phyloP scores from a whole-genome alignment of 2,113 vertebrate genomes.

The Tenebrosternarchus preto region DNA sequence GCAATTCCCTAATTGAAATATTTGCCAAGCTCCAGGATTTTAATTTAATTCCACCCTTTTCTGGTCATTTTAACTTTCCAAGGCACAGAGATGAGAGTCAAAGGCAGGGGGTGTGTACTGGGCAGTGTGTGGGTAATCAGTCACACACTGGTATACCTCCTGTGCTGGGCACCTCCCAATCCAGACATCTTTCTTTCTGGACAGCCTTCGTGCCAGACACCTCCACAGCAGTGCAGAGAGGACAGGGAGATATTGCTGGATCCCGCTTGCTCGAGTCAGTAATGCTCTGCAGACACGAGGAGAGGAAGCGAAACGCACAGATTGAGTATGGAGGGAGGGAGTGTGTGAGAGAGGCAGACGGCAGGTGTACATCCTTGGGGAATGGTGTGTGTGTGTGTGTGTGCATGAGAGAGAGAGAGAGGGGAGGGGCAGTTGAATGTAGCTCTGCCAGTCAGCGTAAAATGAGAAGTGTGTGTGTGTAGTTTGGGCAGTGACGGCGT shows the following conservation, averaged over 20 bases:
- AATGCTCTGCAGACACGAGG: conserved; percentile 3
- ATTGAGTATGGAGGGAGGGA: conserved; percentile 31
- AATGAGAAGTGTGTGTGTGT: conserved; percentile 40
- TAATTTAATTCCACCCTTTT: neutral
- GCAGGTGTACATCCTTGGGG: conserved; percentile 15
- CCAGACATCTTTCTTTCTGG: too few species aligned
- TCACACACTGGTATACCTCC: conserved; percentile 14
- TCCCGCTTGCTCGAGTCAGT: neutral
- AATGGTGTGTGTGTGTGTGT: neutral
- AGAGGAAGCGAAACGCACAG: conserved; percentile 24
- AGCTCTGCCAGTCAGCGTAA: conserved; percentile 49
- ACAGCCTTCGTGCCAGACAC: conserved; percentile 2
- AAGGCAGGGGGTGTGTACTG: neutral
- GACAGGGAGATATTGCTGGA: conserved; percentile 30
- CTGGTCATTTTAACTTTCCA: neutral
- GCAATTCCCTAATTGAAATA: conserved; percentile 11
- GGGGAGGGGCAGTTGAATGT: conserved; percentile 25
- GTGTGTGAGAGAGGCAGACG: conserved; percentile 20
- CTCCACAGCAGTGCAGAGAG: conserved; percentile 20
- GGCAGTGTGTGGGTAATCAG: conserved; percentile 43
- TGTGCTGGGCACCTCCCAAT: conserved; percentile 18
- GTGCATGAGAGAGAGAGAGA: conserved; percentile 21
- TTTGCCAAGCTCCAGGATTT: conserved; percentile 2
- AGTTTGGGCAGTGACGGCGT: conserved; percentile 35
- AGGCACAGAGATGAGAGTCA: conserved; percentile 19